Base-by-base conservation (phyloP, 2,888 invertebrate species). In the Drosophila acutilabella region DNA sequence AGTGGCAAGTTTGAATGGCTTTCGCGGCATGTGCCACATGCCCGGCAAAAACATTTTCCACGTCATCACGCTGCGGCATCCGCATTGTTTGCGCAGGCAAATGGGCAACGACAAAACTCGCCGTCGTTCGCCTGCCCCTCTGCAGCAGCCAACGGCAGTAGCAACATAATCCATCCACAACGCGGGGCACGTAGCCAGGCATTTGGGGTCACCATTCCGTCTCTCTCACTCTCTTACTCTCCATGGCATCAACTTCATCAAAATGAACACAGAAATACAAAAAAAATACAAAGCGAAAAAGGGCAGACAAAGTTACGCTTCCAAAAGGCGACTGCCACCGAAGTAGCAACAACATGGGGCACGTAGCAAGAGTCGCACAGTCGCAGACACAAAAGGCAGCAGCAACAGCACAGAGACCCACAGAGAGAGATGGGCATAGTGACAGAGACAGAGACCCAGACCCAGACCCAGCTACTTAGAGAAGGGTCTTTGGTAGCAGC, bases 41-140 rank as follows among this genome's bases (percentile, higher is more conserved):
- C 42, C 60, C 26, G 75, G 64, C 67, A 36, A 36, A 36, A 64
- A 71, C 82, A 71, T 77, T 83, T 86, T 83, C 82, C 87, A 83
- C 84, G 81, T 83, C 82, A 83, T 83, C 82, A 83, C 71, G 78
- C 69, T 67, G 82, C 61, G 72, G 66, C 81, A 76, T 59, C 65
- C 68, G 81, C 79, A 76, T 81, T 86, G 81, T 81, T 78, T 73
- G 80, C 61, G 60, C 72, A 80, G 67, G 58, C 67, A 58, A 71
- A 74, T 69, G 62, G 73, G 62, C 75, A 75, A 36, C 44, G 30
- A 57, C 62, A 36, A 36, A 36, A 36, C 36, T 13, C 36, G 4
- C 13, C 4, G 36, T 0, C 36, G 13, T 13, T 4, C 41, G 26
- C 16, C 11, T 13, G 14, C 6, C 36, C 20, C 14, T n/a, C 57